Evolutionary conservation across 1,140 invertebrate species (phyloP).

Genomic region (Sweltsa coloradensis): DNA sequence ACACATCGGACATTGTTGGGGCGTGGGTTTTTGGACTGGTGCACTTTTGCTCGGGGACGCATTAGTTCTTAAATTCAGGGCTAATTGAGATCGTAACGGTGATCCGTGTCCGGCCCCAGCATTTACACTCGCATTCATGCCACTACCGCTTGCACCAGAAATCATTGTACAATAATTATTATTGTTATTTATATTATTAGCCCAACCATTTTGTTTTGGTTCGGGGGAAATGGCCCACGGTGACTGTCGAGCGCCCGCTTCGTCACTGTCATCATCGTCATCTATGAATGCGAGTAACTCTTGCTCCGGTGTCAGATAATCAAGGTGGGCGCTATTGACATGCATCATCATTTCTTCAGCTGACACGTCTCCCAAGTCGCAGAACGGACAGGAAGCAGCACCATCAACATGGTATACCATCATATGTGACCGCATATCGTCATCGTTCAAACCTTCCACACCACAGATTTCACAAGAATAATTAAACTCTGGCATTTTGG

Average conservation of each 20-base stretch:
- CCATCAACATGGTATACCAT: constrained; percentile 62
- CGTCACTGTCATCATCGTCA: constrained; percentile 32
- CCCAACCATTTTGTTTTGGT: constrained; percentile 21
- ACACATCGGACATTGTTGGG: constrained; percentile 62
- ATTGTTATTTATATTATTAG: constrained; percentile 36
- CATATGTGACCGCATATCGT: constrained; percentile 66
- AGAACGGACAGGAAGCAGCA: constrained; percentile 65
- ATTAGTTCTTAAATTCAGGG: constrained; percentile 45
- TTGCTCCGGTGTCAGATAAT: constrained; percentile 58
- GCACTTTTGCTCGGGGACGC: constrained; percentile 25
- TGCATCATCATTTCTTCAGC: constrained; percentile 62
- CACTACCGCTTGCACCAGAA: constrained; percentile 15
- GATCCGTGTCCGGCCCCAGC: constrained; percentile 39
- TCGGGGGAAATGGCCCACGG: constrained; percentile 11
- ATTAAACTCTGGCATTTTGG: constrained; percentile 25
- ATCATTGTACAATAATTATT: constrained; percentile 27
- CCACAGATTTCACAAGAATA: constrained; percentile 74
- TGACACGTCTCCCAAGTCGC: constrained; percentile 56
- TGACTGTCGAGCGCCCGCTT: background rate
- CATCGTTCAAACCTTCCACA: constrained; percentile 60
- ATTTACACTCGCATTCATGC: background rate
- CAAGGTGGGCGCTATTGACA: constrained; percentile 67
- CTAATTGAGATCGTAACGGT: constrained; percentile 44
- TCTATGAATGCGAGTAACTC: constrained; percentile 45
- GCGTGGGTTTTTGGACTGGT: constrained; percentile 29